phyloP scores from a whole-genome alignment of 2,113 vertebrate genomes.

The Anthoscopus minutus region DNA sequence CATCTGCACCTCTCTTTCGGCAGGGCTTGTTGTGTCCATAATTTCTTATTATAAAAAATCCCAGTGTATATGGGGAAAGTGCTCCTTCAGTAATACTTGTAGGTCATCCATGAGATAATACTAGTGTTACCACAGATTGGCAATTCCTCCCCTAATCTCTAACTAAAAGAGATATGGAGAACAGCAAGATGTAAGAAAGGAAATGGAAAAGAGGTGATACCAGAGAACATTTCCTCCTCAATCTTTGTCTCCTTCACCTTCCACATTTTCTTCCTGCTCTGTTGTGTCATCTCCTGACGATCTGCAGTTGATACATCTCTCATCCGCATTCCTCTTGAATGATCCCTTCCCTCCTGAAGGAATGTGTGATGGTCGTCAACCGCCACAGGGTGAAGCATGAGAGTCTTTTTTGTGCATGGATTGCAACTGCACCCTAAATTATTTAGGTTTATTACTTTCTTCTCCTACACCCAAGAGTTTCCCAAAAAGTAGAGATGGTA shows the following conservation, averaged over 20 bases:
- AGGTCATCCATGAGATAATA: background rate
- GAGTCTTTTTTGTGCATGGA: background rate
- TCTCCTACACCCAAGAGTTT: accelerated
- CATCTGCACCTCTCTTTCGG: background rate
- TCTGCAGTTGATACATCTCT: background rate
- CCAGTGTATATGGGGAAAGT: background rate
- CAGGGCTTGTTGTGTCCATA: background rate
- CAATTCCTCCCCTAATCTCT: background rate
- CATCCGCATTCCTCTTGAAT: background rate
- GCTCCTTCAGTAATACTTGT: background rate
- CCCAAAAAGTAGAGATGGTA: background rate
- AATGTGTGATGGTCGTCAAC: background rate
- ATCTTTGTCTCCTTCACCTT: background rate
- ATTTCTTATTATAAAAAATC: background rate
- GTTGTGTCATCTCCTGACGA: background rate
- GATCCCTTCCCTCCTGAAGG: background rate
- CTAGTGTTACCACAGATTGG: background rate
- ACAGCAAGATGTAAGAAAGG: background rate
- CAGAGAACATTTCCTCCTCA: background rate
- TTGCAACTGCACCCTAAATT: background rate
- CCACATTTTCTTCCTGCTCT: background rate
- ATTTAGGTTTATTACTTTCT: background rate
- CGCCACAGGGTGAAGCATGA: background rate
- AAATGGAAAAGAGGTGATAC: background rate
- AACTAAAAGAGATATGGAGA: background rate